Conservation (phyloP, 2,888 invertebrate genomes). For the Aphrophora alni region DNA sequence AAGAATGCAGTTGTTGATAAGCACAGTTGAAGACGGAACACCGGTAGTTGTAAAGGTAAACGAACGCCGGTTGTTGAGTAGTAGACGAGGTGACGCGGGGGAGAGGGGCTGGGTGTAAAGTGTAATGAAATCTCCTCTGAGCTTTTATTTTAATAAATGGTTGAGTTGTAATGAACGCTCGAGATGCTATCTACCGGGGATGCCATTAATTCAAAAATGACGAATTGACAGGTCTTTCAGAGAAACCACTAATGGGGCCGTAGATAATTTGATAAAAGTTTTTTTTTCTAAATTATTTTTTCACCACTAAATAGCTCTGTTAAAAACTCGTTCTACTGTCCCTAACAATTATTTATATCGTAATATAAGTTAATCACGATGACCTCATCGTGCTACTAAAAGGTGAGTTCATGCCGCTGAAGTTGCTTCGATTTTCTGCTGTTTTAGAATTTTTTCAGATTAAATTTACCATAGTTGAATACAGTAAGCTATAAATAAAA, state of each 20-base stretch:
- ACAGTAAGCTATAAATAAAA: too few species aligned
- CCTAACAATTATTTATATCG: neutral
- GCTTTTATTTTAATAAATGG: conserved; percentile 1
- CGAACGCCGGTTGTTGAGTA: too few species aligned
- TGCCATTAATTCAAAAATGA: neutral
- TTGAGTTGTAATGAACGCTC: neutral
- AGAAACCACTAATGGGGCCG: neutral
- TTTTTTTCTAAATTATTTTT: conserved; percentile 2
- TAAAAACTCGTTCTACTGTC: neutral
- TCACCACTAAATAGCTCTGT: neutral
- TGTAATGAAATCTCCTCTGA: neutral
- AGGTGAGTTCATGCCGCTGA: too few species aligned
- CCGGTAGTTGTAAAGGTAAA: too few species aligned
- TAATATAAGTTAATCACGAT: too few species aligned
- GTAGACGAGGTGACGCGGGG: too few species aligned
- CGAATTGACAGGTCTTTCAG: neutral
- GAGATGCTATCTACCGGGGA: neutral
- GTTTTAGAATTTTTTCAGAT: too few species aligned
- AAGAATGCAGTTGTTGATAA: too few species aligned
- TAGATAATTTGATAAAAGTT: neutral
- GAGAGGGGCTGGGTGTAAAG: neutral
- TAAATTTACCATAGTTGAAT: too few species aligned
- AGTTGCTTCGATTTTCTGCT: too few species aligned
- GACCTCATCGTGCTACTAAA: too few species aligned
- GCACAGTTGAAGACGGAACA: too few species aligned